Evolutionary conservation across 1,140 invertebrate species (phyloP), one percentile per base, ranked within the genome.

Genomic region (Drosophila lini): DNA sequence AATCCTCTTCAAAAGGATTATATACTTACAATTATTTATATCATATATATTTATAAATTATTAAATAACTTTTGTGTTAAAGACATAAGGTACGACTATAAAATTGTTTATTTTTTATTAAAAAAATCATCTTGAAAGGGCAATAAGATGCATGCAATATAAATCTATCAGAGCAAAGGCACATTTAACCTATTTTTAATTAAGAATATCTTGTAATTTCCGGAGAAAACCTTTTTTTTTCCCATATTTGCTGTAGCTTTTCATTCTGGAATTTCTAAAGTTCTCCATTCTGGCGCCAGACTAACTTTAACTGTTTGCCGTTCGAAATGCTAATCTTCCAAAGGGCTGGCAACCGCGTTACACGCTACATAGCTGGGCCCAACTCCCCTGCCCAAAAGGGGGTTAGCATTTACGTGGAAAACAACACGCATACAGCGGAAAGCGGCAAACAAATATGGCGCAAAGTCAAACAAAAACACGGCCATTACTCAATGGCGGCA

Each of bases 401-500:
- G 31, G 16, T 19, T 36, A 38, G 5, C 15, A 19, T 10, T 7
- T n/a, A 55, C 42, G 55, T 38, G 60, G 45, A 38, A 53, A 36
- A 53, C 31, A 16, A 9, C 41, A 41, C 59, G 45, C 56, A 61
- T 52, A 64, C 71, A 47, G 36, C 69, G 58, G 28, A 55, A n/a
- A 56, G 59, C 70, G 34, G 48, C 60, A 75, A 78, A 88, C 80
- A 88, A 86, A 83, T 78, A 86, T 86, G 83, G 83, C 83, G 83
- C 48, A 80, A 74, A 88, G 77, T 83, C 71, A 89, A 88, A 88
- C 45, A 45, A 42, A 55, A 59, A 71, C 67, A 75, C 76, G 73
- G 82, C 76, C 83, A 86, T 86, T 86, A 69, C 63, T 80, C 76
- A 83, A 78, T 78, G 75, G 75, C 75, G 74, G 75, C 41, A 53